Evolutionary conservation across 1,140 invertebrate species (phyloP).

Genomic region (Pteromalus puparum): DNA sequence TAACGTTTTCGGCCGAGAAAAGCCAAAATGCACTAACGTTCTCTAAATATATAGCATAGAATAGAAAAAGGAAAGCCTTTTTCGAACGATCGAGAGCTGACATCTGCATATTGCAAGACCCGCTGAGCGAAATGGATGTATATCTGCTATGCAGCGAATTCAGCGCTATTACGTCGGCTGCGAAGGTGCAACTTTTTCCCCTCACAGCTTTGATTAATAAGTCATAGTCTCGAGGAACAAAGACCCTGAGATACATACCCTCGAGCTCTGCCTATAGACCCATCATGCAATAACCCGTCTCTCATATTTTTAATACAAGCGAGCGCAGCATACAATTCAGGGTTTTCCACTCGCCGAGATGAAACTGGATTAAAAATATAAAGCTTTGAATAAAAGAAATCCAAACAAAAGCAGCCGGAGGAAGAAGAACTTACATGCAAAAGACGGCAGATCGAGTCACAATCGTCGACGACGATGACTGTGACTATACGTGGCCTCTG

Average conservation of each 20-base stretch:
- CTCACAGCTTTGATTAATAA: not conserved
- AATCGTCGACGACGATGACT: constrained; percentile 28
- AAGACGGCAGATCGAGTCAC: too few relatives aligned
- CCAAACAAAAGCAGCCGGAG: not conserved
- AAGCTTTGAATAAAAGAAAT: not conserved
- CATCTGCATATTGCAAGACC: not conserved
- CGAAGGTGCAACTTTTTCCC: not conserved
- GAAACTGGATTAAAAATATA: not conserved
- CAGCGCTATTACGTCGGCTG: not conserved
- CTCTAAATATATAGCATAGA: too few relatives aligned
- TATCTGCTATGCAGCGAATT: not conserved
- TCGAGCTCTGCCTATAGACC: too few relatives aligned
- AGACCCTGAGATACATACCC: not conserved
- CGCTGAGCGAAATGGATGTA: not conserved
- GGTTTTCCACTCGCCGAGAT: too few relatives aligned
- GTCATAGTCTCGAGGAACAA: not conserved
- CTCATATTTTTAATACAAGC: too few relatives aligned
- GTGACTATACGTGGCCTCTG: constrained; percentile 51
- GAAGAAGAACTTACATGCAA: too few relatives aligned
- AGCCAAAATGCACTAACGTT: too few relatives aligned
- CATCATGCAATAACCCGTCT: too few relatives aligned
- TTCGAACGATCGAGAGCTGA: not conserved
- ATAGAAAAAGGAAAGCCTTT: not conserved
- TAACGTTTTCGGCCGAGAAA: too few relatives aligned
- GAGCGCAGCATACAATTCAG: too few relatives aligned